Evolutionary conservation across 1,140 invertebrate species (phyloP).

Genomic region (Microplitis demolitor): DNA sequence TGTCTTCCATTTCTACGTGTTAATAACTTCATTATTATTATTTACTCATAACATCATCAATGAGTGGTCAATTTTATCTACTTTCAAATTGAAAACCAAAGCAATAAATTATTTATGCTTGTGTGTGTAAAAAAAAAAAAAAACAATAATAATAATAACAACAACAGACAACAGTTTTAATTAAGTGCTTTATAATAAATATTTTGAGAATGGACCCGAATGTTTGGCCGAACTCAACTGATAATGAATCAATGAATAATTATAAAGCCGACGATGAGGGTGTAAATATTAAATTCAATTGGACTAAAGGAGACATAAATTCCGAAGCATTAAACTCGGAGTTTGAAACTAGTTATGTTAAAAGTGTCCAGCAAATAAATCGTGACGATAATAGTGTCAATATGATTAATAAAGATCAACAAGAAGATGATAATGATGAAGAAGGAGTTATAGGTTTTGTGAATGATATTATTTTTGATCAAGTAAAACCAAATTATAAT

Average conservation of each 20-base stretch:
- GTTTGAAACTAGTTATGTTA: no score
- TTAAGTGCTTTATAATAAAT: no score
- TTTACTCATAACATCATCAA: not conserved
- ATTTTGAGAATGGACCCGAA: no score
- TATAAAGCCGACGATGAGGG: no score
- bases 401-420: no score
- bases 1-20: not conserved
- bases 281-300: no score
- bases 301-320: no score
- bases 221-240: no score
- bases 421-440: not conserved
- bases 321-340: no score
- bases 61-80: not conserved
- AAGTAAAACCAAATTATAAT: constrained; percentile 14
- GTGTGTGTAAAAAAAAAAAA: not conserved
- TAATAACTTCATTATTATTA: not conserved
- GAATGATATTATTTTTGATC: not conserved
- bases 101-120: not conserved
- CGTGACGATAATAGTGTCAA: no score
- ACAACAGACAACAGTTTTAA: not conserved
- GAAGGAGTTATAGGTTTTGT: constrained; percentile 11
- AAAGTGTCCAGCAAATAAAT: no score
- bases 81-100: not conserved
- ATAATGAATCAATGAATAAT: no score
- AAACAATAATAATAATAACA: not conserved